Conservation (phyloP, 1,140 invertebrate species). For the Zaprionus vittiger region DNA sequence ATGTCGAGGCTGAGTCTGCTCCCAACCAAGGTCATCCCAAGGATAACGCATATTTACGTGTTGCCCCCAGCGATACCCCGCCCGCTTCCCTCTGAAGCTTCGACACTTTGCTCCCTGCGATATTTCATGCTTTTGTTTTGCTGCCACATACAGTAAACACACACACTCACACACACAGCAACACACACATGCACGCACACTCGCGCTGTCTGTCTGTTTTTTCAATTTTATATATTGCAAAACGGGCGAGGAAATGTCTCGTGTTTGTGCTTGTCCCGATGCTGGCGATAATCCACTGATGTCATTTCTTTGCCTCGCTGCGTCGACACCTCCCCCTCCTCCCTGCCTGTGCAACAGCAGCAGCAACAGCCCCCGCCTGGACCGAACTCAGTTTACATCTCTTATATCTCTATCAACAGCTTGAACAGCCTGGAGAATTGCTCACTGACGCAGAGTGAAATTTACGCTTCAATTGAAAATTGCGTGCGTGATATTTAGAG, state of each 20-base stretch:
- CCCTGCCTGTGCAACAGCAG: not conserved
- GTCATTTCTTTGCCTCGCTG: slow-evolving; percentile 74
- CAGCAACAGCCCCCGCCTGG: not conserved
- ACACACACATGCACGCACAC: slow-evolving; percentile 34
- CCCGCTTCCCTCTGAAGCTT: slow-evolving; percentile 38
- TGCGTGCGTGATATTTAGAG: slow-evolving; percentile 75
- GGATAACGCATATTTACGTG: slow-evolving; percentile 78
- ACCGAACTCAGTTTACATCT: slow-evolving; percentile 57
- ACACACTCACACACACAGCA: slow-evolving; percentile 31
- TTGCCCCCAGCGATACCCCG: slow-evolving; percentile 7
- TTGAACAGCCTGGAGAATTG: slow-evolving; percentile 67
- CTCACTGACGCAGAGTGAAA: slow-evolving; percentile 71
- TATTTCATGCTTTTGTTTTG: slow-evolving; percentile 80
- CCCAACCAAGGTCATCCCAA: slow-evolving; percentile 72
- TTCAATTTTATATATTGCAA: slow-evolving; percentile 74
- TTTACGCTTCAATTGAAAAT: slow-evolving; percentile 81
- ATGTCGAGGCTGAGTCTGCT: slow-evolving; percentile 47
- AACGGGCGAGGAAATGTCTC: slow-evolving; percentile 65
- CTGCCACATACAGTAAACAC: slow-evolving; percentile 39
- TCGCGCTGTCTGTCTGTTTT: slow-evolving; percentile 48
- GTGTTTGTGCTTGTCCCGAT: slow-evolving; percentile 71
- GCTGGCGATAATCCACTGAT: slow-evolving; percentile 81
- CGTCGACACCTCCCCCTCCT: slow-evolving; percentile 41
- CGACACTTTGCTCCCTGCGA: slow-evolving; percentile 65
- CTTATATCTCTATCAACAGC: slow-evolving; percentile 78